A percentile compares a stretch with the other conserved stretches of the same genome.
Evolutionary conservation across 2,888 invertebrate species (phyloP).

Genomic region (Plebejus melissa): DNA sequence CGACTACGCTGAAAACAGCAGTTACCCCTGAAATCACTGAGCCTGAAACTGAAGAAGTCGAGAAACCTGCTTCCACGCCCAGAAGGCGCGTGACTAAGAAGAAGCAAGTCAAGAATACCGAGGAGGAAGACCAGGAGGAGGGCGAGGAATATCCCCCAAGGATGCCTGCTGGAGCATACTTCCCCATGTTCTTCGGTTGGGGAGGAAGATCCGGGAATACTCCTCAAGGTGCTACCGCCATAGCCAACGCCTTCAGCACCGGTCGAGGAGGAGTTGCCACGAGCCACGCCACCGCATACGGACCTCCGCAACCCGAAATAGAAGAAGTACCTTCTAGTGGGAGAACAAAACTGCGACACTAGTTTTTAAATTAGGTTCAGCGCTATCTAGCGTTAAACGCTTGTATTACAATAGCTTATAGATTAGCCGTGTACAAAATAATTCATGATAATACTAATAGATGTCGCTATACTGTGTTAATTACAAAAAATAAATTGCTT

Average conservation of each 20-base stretch:
- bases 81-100: slow-evolving; percentile 61
- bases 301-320: slow-evolving; percentile 72
- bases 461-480: neutral
- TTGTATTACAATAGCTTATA: neutral
- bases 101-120: slow-evolving; percentile 60
- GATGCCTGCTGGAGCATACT: slow-evolving; percentile 78
- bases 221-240: slow-evolving; percentile 82
- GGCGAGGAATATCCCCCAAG: slow-evolving; percentile 69
- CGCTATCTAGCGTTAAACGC: slow-evolving; percentile 35
- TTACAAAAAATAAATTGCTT: neutral
- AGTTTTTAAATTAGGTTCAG: neutral
- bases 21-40: slow-evolving; percentile 57
- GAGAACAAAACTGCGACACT: neutral
- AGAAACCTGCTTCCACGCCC: slow-evolving; percentile 46
- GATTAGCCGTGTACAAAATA: neutral
- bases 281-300: slow-evolving; percentile 86
- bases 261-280: slow-evolving; percentile 84
- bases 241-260: slow-evolving; percentile 86
- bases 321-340: neutral
- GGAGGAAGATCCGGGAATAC: slow-evolving; percentile 61
- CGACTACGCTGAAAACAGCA: slow-evolving; percentile 53
- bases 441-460: neutral
- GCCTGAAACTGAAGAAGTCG: slow-evolving; percentile 60
- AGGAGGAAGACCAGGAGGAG: slow-evolving; percentile 73
- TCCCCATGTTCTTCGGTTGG: slow-evolving; percentile 82